These are phyloP conservation scores for Hippocampus abdominalis DNA, from an alignment of 2,113 vertebrate species.

Conservation along the genomic window DNA sequence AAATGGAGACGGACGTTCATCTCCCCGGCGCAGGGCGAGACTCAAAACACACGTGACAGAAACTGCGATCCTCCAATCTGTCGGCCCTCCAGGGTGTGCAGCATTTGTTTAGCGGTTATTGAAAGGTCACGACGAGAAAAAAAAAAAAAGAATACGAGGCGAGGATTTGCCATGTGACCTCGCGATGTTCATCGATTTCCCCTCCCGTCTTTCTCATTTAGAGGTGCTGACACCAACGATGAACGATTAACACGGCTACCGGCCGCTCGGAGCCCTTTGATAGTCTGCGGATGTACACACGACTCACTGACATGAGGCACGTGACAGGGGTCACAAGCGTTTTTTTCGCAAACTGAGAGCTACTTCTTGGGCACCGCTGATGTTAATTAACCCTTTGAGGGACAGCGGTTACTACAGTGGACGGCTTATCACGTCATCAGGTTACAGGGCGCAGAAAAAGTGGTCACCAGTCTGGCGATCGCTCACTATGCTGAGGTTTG, in stretches of 20 bases:
- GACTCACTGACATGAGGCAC: not conserved
- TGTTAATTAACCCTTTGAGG: too few relatives aligned
- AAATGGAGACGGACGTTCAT: too few relatives aligned
- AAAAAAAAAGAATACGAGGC: conserved; percentile 27
- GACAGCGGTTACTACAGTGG: too few relatives aligned
- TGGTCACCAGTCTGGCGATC: too few relatives aligned
- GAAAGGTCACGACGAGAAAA: conserved; percentile 46
- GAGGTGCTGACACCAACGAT: conserved; percentile 65
- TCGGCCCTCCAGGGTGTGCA: conserved; percentile 1
- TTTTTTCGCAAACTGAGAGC: too few relatives aligned
- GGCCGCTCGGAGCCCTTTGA: conserved; percentile 42
- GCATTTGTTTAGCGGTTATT: conserved; percentile 49
- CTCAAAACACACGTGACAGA: too few relatives aligned
- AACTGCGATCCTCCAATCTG: not conserved
- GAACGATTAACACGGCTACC: conserved; percentile 67
- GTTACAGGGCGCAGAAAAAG: too few relatives aligned
- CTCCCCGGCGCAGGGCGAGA: too few relatives aligned
- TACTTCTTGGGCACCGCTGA: too few relatives aligned
- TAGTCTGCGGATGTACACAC: conserved; percentile 5
- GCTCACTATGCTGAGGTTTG: too few relatives aligned
- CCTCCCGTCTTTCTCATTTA: conserved; percentile 61
- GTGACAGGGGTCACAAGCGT: too few relatives aligned
- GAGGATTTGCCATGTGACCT: conserved; percentile 47
- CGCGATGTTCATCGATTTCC: conserved; percentile 61
- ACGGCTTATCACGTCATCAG: too few relatives aligned